A percentile compares a stretch with the other conserved stretches of the same genome.
Evolutionary conservation across 2,113 vertebrate species (phyloP).

Genomic region (Hylia prasina): DNA sequence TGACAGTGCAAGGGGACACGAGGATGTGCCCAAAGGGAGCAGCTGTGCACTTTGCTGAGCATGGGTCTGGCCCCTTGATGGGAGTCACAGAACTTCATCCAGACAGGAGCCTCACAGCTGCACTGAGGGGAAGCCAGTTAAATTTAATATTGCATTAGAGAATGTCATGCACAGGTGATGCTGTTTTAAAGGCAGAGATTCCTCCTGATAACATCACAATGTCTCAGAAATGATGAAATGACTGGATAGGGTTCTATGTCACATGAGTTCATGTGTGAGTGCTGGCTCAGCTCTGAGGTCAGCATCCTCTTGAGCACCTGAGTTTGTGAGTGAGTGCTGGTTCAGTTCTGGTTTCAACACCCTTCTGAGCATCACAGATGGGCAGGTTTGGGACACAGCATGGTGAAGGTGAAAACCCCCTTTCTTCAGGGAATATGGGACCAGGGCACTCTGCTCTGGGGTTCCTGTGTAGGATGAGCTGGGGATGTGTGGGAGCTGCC

Average conservation of each 20-base stretch:
- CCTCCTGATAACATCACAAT: neutral
- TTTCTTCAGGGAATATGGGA: neutral
- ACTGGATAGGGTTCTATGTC: neutral
- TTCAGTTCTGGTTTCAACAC: neutral
- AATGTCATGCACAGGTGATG: neutral
- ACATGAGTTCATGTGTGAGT: neutral
- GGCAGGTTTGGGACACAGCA: neutral
- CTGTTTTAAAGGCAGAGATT: neutral
- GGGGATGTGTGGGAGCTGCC: fast-evolving
- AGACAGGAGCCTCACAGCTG: neutral
- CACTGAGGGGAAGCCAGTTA: neutral
- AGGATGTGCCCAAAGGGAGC: neutral
- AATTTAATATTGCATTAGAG: neutral
- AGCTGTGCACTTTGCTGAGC: fast-evolving
- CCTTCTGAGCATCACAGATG: neutral
- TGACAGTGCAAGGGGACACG: fast-evolving
- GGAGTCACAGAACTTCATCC: neutral
- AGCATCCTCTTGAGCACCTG: neutral
- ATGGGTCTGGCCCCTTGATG: fast-evolving
- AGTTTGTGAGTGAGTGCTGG: neutral
- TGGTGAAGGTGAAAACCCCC: neutral
- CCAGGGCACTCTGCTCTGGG: fast-evolving
- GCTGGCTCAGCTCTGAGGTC: neutral
- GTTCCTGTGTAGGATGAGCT: neutral
- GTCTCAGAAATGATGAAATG: neutral